Base-by-base conservation (phyloP, 2,888 invertebrate genomes). In the Protula sp. region DNA sequence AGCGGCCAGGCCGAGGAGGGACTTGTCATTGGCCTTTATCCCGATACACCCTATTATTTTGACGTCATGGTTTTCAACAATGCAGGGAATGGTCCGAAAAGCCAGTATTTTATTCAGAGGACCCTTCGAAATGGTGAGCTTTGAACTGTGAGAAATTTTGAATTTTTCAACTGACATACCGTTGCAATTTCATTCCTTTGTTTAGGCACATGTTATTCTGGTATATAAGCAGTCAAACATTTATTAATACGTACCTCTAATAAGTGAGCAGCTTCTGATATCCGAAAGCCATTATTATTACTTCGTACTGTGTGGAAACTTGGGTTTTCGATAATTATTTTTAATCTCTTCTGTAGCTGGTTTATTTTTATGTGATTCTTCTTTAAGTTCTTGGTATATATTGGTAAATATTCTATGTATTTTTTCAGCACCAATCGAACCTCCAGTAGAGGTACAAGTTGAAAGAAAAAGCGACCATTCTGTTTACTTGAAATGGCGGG, bases 81-180 rank as follows among this genome's bases (percentile, higher is more conserved):
- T 0, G 95, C 95, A 1, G 95, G 97, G 1, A 94, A 94, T 81
- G 95, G 97, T 2, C 93, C 94, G 0, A 94, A 95, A 79, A 94
- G 94, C 82, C 94, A 95, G 84, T 85, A 90, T 47, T 92, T 87
- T 78, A 82, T 90, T 65, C 87, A 78, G 59, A 70, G 75, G 52
- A 82, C 82, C 1, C 77, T 76, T 58, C 76, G 79, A 67, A 69
- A 70, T 55, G 76, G 81, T 80, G 65, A n/a, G n/a, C n/a, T n/a
- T n/a, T n/a, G n/a, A n/a, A 47, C 64, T 54, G 31, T 2, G 45
- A n/a, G n/a, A n/a, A 19, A 4, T 26, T 14, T 14, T 27, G 3
- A 26, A 5, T 14, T 26, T n/a, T n/a, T n/a, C n/a, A n/a, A n/a
- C 4, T 3, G 29, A 9, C 27, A 26, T 4, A 30, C 22, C 30